Conservation (phyloP, 2,113 vertebrate genomes). For the Polypterus bichir region DNA sequence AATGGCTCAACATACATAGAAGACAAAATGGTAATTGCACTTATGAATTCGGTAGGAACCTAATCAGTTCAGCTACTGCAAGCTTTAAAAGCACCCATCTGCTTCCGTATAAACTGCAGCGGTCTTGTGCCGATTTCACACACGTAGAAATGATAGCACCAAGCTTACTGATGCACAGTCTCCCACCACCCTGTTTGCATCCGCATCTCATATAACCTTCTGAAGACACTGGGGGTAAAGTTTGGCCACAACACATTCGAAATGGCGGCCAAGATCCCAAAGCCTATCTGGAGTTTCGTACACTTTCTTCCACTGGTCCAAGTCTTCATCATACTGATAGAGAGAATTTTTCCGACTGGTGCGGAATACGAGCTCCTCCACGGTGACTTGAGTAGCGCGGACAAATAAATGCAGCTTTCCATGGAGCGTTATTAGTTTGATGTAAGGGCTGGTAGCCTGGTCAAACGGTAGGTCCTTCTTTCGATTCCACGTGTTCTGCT, state of each 20-base stretch:
- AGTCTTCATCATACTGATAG: conserved; percentile 84
- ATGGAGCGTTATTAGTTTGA: conserved; percentile 83
- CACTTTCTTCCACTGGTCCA: conserved; percentile 83
- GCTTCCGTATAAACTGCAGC: conserved; percentile 26
- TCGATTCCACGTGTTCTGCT: conserved; percentile 79
- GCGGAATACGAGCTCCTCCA: conserved; percentile 94
- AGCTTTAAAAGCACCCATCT: conserved; percentile 75
- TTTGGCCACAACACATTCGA: conserved; percentile 97
- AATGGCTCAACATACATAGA: conserved; percentile 46
- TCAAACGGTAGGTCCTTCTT: conserved; percentile 88
- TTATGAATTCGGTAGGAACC: conserved; percentile 57
- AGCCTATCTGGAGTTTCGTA: conserved; percentile 94
- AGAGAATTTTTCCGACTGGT: conserved; percentile 97
- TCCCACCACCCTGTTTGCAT: too few relatives aligned
- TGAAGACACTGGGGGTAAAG: conserved; percentile 99
- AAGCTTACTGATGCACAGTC: too few relatives aligned
- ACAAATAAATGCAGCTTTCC: conserved; percentile 89
- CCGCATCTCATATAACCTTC: conserved; percentile 77
- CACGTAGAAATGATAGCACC: too few relatives aligned
- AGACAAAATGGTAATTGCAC: conserved; percentile 90
- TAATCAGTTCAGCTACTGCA: conserved; percentile 45
- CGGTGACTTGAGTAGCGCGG: conserved; percentile 92
- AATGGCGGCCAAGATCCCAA: conserved; percentile 97
- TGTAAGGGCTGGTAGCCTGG: conserved; percentile 89
- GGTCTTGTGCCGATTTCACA: too few relatives aligned